Conservation (phyloP, 2,113 vertebrate genomes). For the Apteryx owenii region DNA sequence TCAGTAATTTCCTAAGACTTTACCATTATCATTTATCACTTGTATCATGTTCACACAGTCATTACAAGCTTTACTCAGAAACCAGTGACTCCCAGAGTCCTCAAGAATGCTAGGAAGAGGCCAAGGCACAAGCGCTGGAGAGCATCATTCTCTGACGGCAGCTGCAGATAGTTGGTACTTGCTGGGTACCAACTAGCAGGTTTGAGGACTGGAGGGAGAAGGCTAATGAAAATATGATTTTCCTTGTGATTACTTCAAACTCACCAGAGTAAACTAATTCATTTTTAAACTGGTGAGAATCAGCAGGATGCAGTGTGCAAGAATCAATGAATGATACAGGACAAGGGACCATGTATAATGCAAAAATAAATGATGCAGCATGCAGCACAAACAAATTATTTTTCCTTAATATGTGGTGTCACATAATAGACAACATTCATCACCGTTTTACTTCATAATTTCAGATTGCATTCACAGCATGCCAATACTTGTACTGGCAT, state of each 20-base stretch:
- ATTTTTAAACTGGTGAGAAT: slow-evolving; percentile 15
- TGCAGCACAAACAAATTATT: not conserved
- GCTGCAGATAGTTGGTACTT: not conserved
- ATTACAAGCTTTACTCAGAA: not conserved
- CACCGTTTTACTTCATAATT: slow-evolving; percentile 33
- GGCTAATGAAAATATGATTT: not conserved
- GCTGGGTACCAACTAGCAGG: not conserved
- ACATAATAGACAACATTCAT: not conserved
- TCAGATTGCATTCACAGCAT: not conserved
- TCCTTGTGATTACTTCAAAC: not conserved
- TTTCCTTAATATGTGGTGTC: not conserved
- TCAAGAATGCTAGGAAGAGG: not conserved
- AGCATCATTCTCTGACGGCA: not conserved
- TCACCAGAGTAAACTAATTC: not conserved
- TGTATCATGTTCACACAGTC: not conserved
- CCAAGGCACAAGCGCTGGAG: accelerated
- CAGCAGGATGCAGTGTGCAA: not conserved
- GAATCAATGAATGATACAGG: not conserved
- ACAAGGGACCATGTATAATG: not conserved
- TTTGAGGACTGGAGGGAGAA: not conserved
- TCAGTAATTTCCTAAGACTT: not conserved
- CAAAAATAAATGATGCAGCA: not conserved
- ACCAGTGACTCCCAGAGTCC: not conserved
- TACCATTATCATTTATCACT: not conserved
- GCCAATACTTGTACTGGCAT: not conserved